A percentile compares a stretch with the other conserved stretches of the same genome.
Conservation (phyloP, 2,113 vertebrate genomes). For the Aptenodytes forsteri region DNA sequence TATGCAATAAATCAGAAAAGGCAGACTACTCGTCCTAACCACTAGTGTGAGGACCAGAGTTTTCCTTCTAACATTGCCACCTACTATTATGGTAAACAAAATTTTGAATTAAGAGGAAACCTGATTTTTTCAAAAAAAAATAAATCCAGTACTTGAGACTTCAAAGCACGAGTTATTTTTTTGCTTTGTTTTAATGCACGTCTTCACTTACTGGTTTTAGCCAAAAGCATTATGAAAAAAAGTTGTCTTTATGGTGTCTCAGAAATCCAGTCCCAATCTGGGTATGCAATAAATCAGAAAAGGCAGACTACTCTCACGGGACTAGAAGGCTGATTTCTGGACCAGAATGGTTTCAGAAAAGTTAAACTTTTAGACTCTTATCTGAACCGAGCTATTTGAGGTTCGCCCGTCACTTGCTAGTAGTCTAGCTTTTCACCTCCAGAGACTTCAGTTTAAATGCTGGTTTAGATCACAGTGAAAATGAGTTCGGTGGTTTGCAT, state of each 20-base stretch:
- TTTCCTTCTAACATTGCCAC: background rate
- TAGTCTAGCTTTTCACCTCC: conserved; percentile 24
- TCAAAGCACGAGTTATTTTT: background rate
- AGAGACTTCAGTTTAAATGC: conserved; percentile 19
- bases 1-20: background rate
- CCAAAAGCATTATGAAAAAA: background rate
- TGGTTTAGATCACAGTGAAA: conserved; percentile 46
- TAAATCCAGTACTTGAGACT: background rate
- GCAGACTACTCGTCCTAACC: background rate
- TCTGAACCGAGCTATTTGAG: background rate
- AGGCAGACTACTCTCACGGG: background rate
- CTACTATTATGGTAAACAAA: background rate
- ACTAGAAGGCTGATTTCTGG: background rate
- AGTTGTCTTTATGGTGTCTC: background rate
- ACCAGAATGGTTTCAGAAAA: conserved; percentile 10
- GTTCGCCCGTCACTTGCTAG: background rate
- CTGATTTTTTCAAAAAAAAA: background rate
- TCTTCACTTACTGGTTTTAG: background rate
- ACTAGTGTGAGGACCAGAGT: background rate
- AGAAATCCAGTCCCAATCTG: background rate
- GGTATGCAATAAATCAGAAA: background rate
- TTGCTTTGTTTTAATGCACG: background rate
- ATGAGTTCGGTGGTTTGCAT: conserved; percentile 25
- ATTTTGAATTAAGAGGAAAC: background rate
- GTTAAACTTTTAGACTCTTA: background rate